Conservation (phyloP, 1,140 invertebrate species). For the Zeugodacus cucurbitae region DNA sequence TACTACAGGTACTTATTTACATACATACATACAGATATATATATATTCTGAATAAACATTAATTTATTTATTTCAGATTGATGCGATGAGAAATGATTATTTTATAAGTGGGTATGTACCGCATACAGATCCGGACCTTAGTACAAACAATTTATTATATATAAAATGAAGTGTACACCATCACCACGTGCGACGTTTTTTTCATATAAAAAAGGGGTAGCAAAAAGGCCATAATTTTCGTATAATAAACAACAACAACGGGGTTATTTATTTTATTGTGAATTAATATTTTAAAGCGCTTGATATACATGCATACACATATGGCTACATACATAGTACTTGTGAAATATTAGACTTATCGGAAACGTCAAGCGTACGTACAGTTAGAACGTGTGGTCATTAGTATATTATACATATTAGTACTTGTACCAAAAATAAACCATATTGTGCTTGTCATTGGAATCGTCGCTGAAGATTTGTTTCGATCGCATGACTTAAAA, state of each 20-base stretch:
- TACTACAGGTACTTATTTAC: background rate
- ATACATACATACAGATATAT: background rate
- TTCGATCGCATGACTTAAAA: background rate
- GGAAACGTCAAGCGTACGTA: background rate
- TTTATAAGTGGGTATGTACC: background rate
- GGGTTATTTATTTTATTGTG: background rate
- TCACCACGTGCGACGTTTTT: background rate
- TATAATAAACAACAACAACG: background rate
- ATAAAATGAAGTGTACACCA: too few species aligned
- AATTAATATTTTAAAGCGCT: background rate
- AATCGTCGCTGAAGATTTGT: background rate
- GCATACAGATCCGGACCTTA: background rate
- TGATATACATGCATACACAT: background rate
- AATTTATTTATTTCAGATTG: background rate
- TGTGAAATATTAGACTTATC: background rate
- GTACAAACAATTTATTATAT: too few species aligned
- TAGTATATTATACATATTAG: background rate
- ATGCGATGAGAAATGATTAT: background rate
- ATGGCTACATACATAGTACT: background rate
- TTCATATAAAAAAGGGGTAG: background rate
- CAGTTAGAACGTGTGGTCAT: too few species aligned
- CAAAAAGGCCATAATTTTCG: background rate
- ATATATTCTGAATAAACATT: background rate
- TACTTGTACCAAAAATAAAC: background rate
- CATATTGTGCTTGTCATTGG: background rate